Base-by-base conservation (phyloP, 2,888 invertebrate species). In the Anthophora plumipes region DNA sequence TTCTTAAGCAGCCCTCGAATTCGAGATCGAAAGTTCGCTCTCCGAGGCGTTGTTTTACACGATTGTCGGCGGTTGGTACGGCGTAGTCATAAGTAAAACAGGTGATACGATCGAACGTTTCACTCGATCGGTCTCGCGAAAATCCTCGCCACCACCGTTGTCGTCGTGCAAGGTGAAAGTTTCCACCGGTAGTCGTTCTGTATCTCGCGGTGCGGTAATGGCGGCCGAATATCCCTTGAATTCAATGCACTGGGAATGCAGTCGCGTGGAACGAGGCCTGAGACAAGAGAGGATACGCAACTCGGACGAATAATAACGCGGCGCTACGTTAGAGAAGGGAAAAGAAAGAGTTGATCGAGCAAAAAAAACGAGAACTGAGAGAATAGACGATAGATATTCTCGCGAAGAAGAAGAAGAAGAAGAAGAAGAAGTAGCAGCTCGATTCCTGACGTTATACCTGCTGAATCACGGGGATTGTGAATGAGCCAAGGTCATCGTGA, bases 391-490 rank as follows among this genome's bases (percentile, higher is more conserved):
- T 59, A 52, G 61, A 43, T 31, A 31, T 46, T 41, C 76, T 66
- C 46, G 59, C 39, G 31, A 68, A 82, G 75, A 80, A 85, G 74
- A 86, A 60, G 75, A 80, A 85, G 74, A 86, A 60, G 31, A 68
- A 82, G 75, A 80, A 85, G 74, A 86, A 60, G n/a, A n/a, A n/a
- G n/a, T n/a, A n/a, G n/a, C n/a, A n/a, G 59, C 43, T 69, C 70
- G 75, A 66, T 74, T 63, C 70, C n/a, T 48, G 67, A 41, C n/a
- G 60, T 78, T 66, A 82, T 31, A 31, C 31, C 77, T 83, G 89
- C 85, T 88, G 89, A 89, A 89, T 90, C 88, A 89, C 64, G 73
- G 82, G 81, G 78, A 86, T 87, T 80, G 79, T 85, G 87, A 90
- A 89, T 86, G 85, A 78, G 63, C 78, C 84, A 73, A 78, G 80